Evolutionary conservation across 64 coral and sea anemone genomes (phyloP), one percentile per base, ranked within the genome.

Genomic region (Montipora capricornis): DNA sequence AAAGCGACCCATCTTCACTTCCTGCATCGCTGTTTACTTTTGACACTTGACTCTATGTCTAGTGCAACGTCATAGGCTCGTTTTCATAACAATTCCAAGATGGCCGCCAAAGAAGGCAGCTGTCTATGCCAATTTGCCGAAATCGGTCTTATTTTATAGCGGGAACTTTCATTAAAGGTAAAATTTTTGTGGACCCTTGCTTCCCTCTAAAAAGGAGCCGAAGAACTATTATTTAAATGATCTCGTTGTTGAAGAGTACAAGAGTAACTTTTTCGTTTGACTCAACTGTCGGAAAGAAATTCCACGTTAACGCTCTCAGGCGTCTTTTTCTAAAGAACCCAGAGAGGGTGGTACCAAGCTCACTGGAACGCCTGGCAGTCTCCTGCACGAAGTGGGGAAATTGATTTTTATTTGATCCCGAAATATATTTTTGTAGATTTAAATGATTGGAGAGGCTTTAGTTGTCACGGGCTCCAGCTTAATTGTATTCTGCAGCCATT

Each of bases 401-500:
- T 11, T 6, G 58, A 20, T 61, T 77, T 47, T 46, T 59, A 11
- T 8, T 2, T 58, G 14, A 76, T 76, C 2, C 3, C 15, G 20
- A 44, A 8, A 16, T 37, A 16, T 29, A 49, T 17, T 20, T 11
- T 49, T 24, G 19, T 79, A 19, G 8, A 61, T 20, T 12, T 20
- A 78, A 68, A 86, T 90, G 93, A 24, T 73, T 47, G 83, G 77
- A 68, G 93, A 95, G 15, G 78, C 81, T 52, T 53, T 82, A 58
- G 49, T 95, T 47, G 93, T 90, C 62, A 64, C 89, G 57, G 44
- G 46, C 5, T 68, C 80, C 20, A 95, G 93, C 68, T 71, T 90
- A 49, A 84, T 75, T 37, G 68, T 90, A 77, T 90, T 90, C 77
- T 90, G 88, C 48, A 95, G 83, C 66, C 8, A 71, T 59, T 95